Conservation (phyloP, 2,888 invertebrate species). For the Salticus scenicus region DNA sequence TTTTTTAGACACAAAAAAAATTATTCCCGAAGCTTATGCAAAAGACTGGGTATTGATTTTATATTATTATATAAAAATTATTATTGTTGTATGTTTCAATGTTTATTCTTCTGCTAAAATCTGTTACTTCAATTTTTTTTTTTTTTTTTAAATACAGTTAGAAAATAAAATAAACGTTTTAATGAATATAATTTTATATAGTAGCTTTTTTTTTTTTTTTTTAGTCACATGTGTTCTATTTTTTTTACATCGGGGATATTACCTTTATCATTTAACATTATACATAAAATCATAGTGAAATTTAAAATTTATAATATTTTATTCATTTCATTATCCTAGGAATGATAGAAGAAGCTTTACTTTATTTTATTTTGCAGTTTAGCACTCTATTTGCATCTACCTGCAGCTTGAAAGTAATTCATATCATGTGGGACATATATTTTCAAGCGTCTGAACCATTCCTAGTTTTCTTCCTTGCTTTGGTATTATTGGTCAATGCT, state of each 20-base stretch:
- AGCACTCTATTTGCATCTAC: conserved; percentile 91
- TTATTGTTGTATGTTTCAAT: not conserved
- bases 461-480: conserved; percentile 93
- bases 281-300: too few species aligned
- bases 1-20: conserved; percentile 94
- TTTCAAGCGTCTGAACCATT: conserved; percentile 97
- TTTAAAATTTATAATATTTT: too few species aligned
- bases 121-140: not conserved
- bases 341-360: too few species aligned
- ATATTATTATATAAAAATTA: not conserved
- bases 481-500: conserved; percentile 96
- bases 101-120: not conserved
- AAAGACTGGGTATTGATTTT: conserved; percentile 82
- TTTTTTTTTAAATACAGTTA: not conserved
- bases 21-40: conserved; percentile 93
- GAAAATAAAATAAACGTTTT: too few species aligned
- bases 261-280: too few species aligned
- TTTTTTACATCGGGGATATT: too few species aligned
- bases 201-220: too few species aligned
- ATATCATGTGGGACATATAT: conserved; percentile 97
- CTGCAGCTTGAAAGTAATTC: conserved; percentile 88
- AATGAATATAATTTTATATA: too few species aligned
- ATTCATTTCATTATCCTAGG: too few species aligned
- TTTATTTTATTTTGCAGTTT: conserved; percentile 79
- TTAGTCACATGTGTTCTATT: not conserved